Base-by-base conservation (phyloP, 2,888 invertebrate genomes). In the Eupithecia subfuscata region DNA sequence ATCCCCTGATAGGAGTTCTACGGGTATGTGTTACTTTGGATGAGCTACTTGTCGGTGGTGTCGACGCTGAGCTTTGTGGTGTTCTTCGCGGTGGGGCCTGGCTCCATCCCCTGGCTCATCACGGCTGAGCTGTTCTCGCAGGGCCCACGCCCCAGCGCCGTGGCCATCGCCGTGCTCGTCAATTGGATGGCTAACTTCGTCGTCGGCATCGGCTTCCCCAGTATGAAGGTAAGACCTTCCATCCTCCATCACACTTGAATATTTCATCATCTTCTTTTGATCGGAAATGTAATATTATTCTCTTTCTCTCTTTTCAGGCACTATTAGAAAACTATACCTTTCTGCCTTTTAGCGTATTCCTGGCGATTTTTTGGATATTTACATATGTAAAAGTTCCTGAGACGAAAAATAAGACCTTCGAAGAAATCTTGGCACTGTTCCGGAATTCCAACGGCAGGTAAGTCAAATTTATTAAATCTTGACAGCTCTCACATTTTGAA, bases 361-460 rank as follows among this genome's bases (percentile, higher is more conserved):
- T 99, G 95, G 98, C 98, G 90, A 97, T 99, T 95, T 99, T 99
- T 96, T 99, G 99, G 98, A 97, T 98, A 95, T 99, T 99, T 96
- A 99, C 99, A 82, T 99, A 98, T 95, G 98, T 98, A 95, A 99
- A 98, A 96, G 98, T 99, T 93, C 99, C 99, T 90, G 99, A 99
- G 96, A 99, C 99, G 85, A 99, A 98, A 95, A 98, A 98, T 95
- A 98, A 98, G 95, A 98, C 98, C 91, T 98, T 99, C 93, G 99
- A 99, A 95, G 99, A 99, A 95, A 99, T 99, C 89, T 96, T 98
- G 92, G 98, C 98, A 86, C 95, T 98, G 89, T 98, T 98, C 96
- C 96, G 98, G 91, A 97, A 97, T 93, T 97, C 97, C 84, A 98
- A 98, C 92, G 97, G 97, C 95, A 97, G 98, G 98, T 98, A 96